Evolutionary conservation across 92 coral and sea anemone species (phyloP), one percentile per base, ranked within the genome.

Genomic region (Montipora capitata): DNA sequence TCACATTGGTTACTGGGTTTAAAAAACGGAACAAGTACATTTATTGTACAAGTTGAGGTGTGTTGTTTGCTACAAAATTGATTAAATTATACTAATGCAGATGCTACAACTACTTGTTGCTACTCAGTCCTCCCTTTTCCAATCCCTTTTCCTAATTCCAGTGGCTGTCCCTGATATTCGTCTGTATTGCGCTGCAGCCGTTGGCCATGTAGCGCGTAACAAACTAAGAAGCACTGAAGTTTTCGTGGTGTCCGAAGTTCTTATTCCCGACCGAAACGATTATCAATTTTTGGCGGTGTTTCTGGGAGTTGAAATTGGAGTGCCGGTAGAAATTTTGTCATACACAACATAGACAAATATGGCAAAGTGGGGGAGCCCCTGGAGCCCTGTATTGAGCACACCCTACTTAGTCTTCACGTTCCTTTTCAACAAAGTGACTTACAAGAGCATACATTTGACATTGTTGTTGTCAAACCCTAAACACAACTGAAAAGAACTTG

Each of bases 321-420:
- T 10, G 62, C 62, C 62, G 62, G 62, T 56, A 56, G 62, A 2
- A 44, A 44, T 44, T 44, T 44, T 44, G 51, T 44, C 5, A 44
- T 44, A 7, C 51, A 44, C 0, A 56, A 56, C 62, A 56, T 56
- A 56, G 62, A 56, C 8, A 56, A 56, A 14, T 56, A 56, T 56
- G 62, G 62, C 62, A 56, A 56, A 56, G 62, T 56, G 62, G 62
- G 62, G 62, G 62, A 56, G 62, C 62, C 62, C 62, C 62, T 56
- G 62, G 13, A 56, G 62, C 62, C 62, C 62, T 56, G n/a, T 13
- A 56, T 56, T 10, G 62, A 56, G 62, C 62, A 56, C 62, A 56
- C 62, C n/a, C 62, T 44, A 44, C 51, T 44, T 0, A 2, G 62
- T 56, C n/a, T 56, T 56, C 14, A 56, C 62, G 62, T 56, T 56